These are phyloP conservation scores for Poliocrania exsul DNA, from an alignment of 2,797 vertebrate species.

Conservation along the genomic window DNA sequence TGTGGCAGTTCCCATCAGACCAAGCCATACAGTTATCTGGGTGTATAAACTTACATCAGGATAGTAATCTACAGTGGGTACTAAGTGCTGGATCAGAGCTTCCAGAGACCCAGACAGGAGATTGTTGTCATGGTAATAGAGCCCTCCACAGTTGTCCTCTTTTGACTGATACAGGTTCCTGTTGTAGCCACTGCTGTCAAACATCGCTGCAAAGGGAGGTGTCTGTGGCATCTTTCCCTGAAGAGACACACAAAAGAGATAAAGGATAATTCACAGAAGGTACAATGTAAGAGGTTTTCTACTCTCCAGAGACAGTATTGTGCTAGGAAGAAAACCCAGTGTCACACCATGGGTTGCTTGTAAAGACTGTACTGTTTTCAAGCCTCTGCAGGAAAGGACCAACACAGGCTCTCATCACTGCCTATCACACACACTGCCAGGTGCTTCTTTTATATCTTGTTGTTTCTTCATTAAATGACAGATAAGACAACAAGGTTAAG, in stretches of 20 bases:
- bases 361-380: neutral
- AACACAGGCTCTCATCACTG: neutral
- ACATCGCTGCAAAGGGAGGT: slow-evolving; percentile 87
- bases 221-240: slow-evolving; percentile 95
- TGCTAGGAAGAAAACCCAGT: neutral
- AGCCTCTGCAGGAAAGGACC: neutral
- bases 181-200: slow-evolving; percentile 86
- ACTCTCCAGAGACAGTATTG: neutral
- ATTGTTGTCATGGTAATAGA: slow-evolving; percentile 91
- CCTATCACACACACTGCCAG: neutral
- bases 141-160: slow-evolving; percentile 83
- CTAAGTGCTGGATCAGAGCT: slow-evolving; percentile 92
- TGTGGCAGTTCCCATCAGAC: neutral
- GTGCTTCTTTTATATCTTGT: neutral
- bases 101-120: slow-evolving; percentile 93
- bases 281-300: neutral
- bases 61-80: slow-evolving; percentile 91
- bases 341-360: neutral
- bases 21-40: neutral
- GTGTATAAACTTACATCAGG: slow-evolving; percentile 87
- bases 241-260: neutral
- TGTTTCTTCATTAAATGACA: neutral
- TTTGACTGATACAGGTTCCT: slow-evolving; percentile 87
- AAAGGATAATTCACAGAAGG: neutral
- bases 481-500: neutral